phyloP scores from a whole-genome alignment of 2,888 invertebrate genomes.

The Pristionchus maxplancki region DNA sequence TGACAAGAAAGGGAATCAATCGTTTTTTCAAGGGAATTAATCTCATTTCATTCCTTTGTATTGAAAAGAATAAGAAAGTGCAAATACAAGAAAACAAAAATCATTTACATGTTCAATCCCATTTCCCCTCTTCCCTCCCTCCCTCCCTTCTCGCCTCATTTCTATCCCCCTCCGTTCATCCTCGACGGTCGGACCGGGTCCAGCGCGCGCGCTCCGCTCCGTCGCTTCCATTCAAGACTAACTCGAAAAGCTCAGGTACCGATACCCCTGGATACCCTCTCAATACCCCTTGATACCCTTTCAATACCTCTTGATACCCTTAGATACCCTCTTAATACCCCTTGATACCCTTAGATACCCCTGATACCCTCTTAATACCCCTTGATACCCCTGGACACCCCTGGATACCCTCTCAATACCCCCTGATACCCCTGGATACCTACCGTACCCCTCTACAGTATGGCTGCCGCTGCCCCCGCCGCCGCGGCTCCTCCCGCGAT shows the following conservation, averaged over 20 bases:
- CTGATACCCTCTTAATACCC: not conserved
- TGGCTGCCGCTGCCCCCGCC: not conserved
- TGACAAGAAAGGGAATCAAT: no score
- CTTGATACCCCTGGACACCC: not conserved
- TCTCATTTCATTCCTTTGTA: not conserved
- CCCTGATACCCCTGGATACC: no score
- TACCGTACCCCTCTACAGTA: not conserved
- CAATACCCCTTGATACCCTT: not conserved
- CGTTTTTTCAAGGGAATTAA: no score
- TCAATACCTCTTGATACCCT: no score
- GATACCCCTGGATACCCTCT: not conserved
- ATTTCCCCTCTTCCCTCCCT: not conserved
- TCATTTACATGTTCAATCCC: not conserved
- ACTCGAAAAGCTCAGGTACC: constrained; percentile 17
- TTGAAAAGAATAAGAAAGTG: no score
- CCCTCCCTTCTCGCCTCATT: not conserved
- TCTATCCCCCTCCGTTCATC: not conserved
- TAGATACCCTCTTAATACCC: no score
- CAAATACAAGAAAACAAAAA: no score
- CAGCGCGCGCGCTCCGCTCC: not conserved
- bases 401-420: not conserved
- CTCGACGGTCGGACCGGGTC: not conserved
- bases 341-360: no score
- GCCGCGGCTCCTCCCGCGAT: not conserved
- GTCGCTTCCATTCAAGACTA: constrained; percentile 5